A percentile compares a stretch with the other conserved stretches of the same genome.
Evolutionary conservation across 2,888 invertebrate species (phyloP).

Genomic region (Orthosia gothica): DNA sequence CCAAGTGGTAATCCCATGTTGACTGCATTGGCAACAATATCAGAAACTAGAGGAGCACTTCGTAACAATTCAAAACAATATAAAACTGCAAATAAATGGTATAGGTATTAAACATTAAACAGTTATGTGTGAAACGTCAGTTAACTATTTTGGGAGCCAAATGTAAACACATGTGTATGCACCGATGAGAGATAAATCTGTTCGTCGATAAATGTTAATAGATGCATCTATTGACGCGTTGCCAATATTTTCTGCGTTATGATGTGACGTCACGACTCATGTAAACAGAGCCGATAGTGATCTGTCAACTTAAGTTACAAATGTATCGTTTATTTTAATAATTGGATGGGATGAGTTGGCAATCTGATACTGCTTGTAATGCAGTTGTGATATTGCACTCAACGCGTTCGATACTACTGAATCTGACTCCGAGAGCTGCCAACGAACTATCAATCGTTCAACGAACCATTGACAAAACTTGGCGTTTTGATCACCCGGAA

Average conservation of each 20-base stretch:
- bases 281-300: slow-evolving; percentile 57
- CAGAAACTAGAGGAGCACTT: background rate
- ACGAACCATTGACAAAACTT: slow-evolving; percentile 42
- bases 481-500: slow-evolving; percentile 8
- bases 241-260: slow-evolving; percentile 62
- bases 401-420: slow-evolving; percentile 20
- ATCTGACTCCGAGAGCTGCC: slow-evolving; percentile 37
- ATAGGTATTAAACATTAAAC: slow-evolving; percentile 9
- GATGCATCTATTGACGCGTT: slow-evolving; percentile 61
- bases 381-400: slow-evolving; percentile 42
- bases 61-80: slow-evolving; percentile 7
- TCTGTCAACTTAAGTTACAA: slow-evolving; percentile 40
- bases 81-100: slow-evolving; percentile 1
- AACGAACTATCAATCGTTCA: slow-evolving; percentile 58
- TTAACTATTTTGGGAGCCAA: slow-evolving; percentile 55
- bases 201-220: slow-evolving; percentile 50
- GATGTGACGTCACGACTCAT: slow-evolving; percentile 41
- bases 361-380: slow-evolving; percentile 37
- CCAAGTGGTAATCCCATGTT: background rate
- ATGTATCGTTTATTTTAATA: slow-evolving; percentile 31
- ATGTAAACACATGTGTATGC: slow-evolving; percentile 64
- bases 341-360: slow-evolving; percentile 38
- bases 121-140: slow-evolving; percentile 30
- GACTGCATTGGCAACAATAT: slow-evolving; percentile 8
- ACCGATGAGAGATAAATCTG: slow-evolving; percentile 58